Percentiles rank a stretch among this genome's conserved stretches.
Evolutionary conservation across 2,113 vertebrate genomes (phyloP).

Genomic region (Cinclus mexicanus): DNA sequence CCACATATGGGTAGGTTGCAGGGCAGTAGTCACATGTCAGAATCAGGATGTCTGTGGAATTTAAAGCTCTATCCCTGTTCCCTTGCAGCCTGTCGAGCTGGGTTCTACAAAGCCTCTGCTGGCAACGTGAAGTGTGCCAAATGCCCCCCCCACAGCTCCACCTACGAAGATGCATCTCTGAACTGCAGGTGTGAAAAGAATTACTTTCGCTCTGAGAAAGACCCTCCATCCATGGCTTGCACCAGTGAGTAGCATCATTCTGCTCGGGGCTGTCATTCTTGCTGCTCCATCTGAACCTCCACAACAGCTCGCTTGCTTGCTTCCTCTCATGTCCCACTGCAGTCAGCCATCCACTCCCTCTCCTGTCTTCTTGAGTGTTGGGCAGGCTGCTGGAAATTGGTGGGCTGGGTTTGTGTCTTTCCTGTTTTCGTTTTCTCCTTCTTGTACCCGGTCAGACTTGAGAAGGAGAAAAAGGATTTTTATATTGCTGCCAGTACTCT

Average conservation of each 20-base stretch:
- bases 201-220: constrained; percentile 94
- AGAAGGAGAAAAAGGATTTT: constrained; percentile 40
- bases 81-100: constrained; percentile 87
- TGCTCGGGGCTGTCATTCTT: constrained; percentile 45
- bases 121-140: constrained; percentile 92
- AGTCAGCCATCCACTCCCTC: constrained; percentile 20
- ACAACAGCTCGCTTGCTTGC: constrained; percentile 65
- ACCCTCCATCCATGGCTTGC: constrained; percentile 96
- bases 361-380: constrained; percentile 3
- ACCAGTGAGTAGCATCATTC: constrained; percentile 86
- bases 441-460: neutral
- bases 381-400: constrained; percentile 8
- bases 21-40: neutral
- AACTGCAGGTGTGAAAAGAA: constrained; percentile 96
- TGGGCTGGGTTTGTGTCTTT: constrained; percentile 8
- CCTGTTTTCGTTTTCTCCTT: constrained; percentile 18
- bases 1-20: neutral
- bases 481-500: constrained; percentile 27
- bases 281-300: constrained; percentile 23
- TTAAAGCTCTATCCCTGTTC: constrained; percentile 21
- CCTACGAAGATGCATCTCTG: constrained; percentile 87
- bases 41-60: neutral
- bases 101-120: constrained; percentile 92
- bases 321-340: constrained; percentile 42
- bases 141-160: constrained; percentile 93